Evolutionary conservation across 2,113 vertebrate species (phyloP), one percentile per base, ranked within the genome.

Genomic region (Tamias sibiricus): DNA sequence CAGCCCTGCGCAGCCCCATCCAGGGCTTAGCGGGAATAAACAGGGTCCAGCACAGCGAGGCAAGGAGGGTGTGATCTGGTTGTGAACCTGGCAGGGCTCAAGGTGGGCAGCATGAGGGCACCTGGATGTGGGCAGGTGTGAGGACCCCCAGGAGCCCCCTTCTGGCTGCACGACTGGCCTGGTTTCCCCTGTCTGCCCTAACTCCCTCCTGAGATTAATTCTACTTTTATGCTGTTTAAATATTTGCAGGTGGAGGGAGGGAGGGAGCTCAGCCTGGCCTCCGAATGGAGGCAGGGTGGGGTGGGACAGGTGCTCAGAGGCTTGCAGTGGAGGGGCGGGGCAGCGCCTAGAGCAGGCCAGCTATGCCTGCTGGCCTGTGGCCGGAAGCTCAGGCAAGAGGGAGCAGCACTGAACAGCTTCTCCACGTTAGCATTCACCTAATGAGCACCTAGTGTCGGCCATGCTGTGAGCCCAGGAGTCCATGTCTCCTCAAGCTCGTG

Each of bases 211-310:
- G 82, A 75, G 19, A 72, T 14, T 54, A 83, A 62, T 57, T 80
- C 72, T 86, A 62, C 66, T 77, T 71, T 47, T 77, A 44, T 75
- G 59, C 69, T 96, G 74, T 96, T 97, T 95, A 94, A 97, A 96
- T 97, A 97, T 97, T 97, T 97, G 93, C 97, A 85, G 19, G 77
- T 68, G 54, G 68, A 0, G 37, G 54, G 62, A 16, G 71, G 30
- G 49, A 3, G 24, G 59, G 59, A 62, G 8, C 24, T 8, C 59
- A 28, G 59, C 24, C 24, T 62, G 59, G 59, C 24, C 9, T 62
- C 59, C 10, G 59, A 24, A 62, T 62, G 59, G 59, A 62, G 57
- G 59, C 59, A 62, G 24, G 59, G 9, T 62, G 59, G 57, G 9
- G 32, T 5, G 28, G 11, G 19, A 22, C 37, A 8, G 37, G 24